These are phyloP conservation scores for Pinna nobilis DNA, from an alignment of 1,140 invertebrate species.

Conservation along the genomic window DNA sequence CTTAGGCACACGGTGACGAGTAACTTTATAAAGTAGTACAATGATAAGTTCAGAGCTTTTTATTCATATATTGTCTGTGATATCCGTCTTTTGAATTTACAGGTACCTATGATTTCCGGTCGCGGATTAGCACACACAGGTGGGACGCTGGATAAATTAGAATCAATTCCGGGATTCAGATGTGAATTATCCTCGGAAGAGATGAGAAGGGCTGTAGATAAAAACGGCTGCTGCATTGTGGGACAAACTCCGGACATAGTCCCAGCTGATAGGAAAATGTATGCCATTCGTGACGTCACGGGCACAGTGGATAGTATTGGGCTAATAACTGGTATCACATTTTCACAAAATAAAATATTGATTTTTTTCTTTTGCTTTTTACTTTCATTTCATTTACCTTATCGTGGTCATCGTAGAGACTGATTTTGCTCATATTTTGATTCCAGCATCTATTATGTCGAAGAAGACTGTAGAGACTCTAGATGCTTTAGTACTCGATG, in stretches of 20 bases:
- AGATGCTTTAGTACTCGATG: slow-evolving; percentile 77
- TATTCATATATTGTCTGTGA: neutral
- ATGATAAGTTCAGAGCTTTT: too few species aligned
- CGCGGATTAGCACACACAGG: slow-evolving; percentile 78
- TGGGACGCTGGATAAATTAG: slow-evolving; percentile 81
- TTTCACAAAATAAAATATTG: too few species aligned
- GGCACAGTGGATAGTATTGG: slow-evolving; percentile 74
- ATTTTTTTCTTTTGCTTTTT: too few species aligned
- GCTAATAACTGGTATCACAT: too few species aligned
- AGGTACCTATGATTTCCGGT: slow-evolving; percentile 80
- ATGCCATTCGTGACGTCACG: slow-evolving; percentile 77
- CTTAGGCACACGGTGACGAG: too few species aligned
- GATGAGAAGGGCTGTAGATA: slow-evolving; percentile 46
- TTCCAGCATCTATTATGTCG: slow-evolving; percentile 80
- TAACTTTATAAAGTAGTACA: too few species aligned
- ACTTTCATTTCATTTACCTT: too few species aligned
- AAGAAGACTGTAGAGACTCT: slow-evolving; percentile 80
- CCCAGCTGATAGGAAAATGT: slow-evolving; percentile 78
- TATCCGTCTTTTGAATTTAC: slow-evolving; percentile 41
- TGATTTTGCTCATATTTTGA: slow-evolving; percentile 3
- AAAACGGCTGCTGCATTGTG: slow-evolving; percentile 78
- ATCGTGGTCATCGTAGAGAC: slow-evolving; percentile 71
- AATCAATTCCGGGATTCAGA: slow-evolving; percentile 78
- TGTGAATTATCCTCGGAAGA: neutral
- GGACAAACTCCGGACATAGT: slow-evolving; percentile 76